Conservation (phyloP, 2,113 vertebrate genomes). For the Catagonus wagneri region DNA sequence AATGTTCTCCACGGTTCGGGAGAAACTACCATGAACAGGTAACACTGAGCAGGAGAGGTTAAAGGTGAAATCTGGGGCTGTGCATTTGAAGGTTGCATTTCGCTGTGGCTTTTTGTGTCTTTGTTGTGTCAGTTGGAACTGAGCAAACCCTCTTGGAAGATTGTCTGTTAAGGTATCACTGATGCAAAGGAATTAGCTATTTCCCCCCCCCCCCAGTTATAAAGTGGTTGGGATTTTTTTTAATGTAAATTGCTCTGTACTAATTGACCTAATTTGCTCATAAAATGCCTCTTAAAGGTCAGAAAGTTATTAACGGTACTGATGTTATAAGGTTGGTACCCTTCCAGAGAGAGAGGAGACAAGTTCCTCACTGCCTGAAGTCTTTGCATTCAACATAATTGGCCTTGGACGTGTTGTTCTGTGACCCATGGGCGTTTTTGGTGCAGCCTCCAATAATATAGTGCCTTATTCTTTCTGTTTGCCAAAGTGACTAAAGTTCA, state of each 20-base stretch:
- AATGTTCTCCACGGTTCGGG: neutral
- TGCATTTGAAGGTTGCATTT: conserved; percentile 17
- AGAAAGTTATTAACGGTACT: conserved; percentile 54
- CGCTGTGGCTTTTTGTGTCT: neutral
- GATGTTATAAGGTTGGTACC: conserved; percentile 52
- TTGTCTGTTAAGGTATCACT: conserved; percentile 31
- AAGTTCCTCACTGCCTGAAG: conserved; percentile 36
- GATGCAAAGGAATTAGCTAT: conserved; percentile 27
- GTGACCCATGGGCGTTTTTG: conserved; percentile 42
- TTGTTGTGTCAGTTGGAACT: neutral
- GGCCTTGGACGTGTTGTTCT: conserved; percentile 56
- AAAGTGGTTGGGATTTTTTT: conserved; percentile 32
- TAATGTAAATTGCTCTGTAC: conserved; percentile 15
- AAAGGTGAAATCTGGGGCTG: neutral
- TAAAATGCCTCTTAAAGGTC: conserved; percentile 67
- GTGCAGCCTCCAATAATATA: conserved; percentile 36
- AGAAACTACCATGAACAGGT: neutral
- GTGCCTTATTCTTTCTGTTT: conserved; percentile 48
- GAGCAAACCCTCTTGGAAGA: conserved; percentile 28
- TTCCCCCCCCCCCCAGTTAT: neutral
- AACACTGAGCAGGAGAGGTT: conserved; percentile 40
- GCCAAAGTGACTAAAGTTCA: conserved; percentile 40
- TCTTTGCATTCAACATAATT: conserved; percentile 44
- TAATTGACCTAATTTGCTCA: conserved; percentile 63
- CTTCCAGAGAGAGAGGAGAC: conserved; percentile 66